phyloP scores from a whole-genome alignment of 2,888 invertebrate genomes.

The Cryptophagus acutangulus region DNA sequence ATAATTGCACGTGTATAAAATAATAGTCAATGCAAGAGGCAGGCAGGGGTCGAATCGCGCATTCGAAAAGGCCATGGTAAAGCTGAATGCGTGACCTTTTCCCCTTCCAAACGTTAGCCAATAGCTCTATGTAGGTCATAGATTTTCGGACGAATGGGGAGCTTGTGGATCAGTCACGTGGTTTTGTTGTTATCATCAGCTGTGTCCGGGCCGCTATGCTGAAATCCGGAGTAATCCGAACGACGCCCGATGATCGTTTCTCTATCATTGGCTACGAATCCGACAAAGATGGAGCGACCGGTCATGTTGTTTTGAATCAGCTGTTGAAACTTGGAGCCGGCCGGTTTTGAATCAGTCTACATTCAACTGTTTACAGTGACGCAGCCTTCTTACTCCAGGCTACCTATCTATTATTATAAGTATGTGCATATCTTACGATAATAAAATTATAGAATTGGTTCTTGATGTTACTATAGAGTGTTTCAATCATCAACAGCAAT shows the following conservation, averaged over 20 bases:
- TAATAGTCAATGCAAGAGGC: too few species aligned
- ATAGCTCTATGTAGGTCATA: slow-evolving; percentile 59
- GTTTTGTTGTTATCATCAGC: slow-evolving; percentile 67
- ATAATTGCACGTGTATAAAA: too few species aligned
- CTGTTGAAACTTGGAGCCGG: slow-evolving; percentile 37
- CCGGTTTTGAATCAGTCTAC: slow-evolving; percentile 41
- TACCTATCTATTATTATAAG: slow-evolving; percentile 26
- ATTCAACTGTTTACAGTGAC: slow-evolving; percentile 39
- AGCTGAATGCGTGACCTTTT: slow-evolving; percentile 40
- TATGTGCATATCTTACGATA: slow-evolving; percentile 46
- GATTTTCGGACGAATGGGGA: slow-evolving; percentile 46
- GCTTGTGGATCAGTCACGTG: slow-evolving; percentile 53
- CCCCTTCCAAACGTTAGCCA: slow-evolving; percentile 42
- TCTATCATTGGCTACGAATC: slow-evolving; percentile 11
- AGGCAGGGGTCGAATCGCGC: slow-evolving; percentile 2
- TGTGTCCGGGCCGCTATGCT: slow-evolving; percentile 50
- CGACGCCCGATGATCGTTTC: slow-evolving; percentile 19
- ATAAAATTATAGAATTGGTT: slow-evolving; percentile 36
- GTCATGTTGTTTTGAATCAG: slow-evolving; percentile 11
- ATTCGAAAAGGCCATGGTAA: slow-evolving; percentile 4
- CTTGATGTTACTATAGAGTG: slow-evolving; percentile 39
- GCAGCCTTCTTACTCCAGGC: slow-evolving; percentile 26
- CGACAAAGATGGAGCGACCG: slow-evolving; percentile 14
- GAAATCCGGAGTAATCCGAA: slow-evolving; percentile 22
- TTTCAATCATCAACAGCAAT: slow-evolving; percentile 38